Base-by-base conservation (phyloP, 2,888 invertebrate genomes). In the Hydriomena furcata region DNA sequence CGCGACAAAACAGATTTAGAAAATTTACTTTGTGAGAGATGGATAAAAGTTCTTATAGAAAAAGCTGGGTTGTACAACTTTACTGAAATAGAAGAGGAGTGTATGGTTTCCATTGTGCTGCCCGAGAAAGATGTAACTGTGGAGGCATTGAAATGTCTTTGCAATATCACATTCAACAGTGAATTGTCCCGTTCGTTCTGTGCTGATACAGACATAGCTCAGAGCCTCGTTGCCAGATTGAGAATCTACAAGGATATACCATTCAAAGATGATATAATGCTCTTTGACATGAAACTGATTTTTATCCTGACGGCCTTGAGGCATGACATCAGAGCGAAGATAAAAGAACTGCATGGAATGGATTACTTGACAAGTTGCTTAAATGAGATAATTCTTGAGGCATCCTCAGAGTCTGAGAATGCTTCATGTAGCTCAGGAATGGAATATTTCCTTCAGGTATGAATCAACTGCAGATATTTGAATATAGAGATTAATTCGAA, bases 231-330 rank as follows among this genome's bases (percentile, higher is more conserved):
- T 0, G 92, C 94, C 59, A 92, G 96, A 40, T 85, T 97, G 42
- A 92, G 93, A 65, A 92, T 92, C 6, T 95, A 94, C 69, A 93
- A 90, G 71, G 93, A 94, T 56, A 91, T 92, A 49, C 89, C 91
- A 24, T 87, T 93, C 43, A 92, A 94, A 25, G 91, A 93, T 71
- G 94, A 95, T 47, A 91, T 97, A 10, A 95, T 95, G 91, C 92
- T 94, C 61, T 98, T 95, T 85, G 97, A 98, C 71, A 94, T 97
- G 92, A 95, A 96, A 79, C 89, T 98, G 45, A 80, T 98, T 43
- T 98, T 98, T 81, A 92, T 99, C 41, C 90, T 98, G 43, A 97
- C 98, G 12, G 98, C 97, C 2, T 79, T 98, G 28, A 94, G 95
- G 76, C 91, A 93, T 36, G 92, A 94, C 41, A 93, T 94, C 17